A percentile compares a stretch with the other conserved stretches of the same genome.
Evolutionary conservation across 2,797 vertebrate genomes (phyloP).

Genomic region (Pseudomugil tenellus): DNA sequence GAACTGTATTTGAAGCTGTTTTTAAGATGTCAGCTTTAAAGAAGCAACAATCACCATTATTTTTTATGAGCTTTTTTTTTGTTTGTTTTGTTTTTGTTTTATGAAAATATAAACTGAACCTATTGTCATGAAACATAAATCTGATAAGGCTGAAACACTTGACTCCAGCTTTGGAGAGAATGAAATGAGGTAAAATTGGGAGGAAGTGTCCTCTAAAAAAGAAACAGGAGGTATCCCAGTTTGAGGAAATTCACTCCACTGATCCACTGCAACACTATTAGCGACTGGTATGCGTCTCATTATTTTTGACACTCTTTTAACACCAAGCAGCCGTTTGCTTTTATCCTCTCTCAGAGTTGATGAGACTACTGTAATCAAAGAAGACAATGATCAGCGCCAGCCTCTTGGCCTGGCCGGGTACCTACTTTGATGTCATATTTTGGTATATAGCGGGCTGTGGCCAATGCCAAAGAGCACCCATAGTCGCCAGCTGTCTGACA

Average conservation of each 20-base stretch:
- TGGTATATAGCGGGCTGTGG: constrained; percentile 63
- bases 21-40: constrained; percentile 31
- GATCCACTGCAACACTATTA: constrained; percentile 48
- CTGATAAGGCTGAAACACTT: constrained; percentile 16
- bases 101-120: constrained; percentile 6
- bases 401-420: constrained; percentile 69
- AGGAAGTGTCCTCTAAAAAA: constrained; percentile 16
- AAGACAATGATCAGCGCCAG: constrained; percentile 76
- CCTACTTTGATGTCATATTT: constrained; percentile 81
- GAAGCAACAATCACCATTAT: constrained; percentile 7
- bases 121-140: constrained; percentile 10
- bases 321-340: constrained; percentile 70
- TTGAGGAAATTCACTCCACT: constrained; percentile 39
- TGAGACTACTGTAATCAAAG: constrained; percentile 76
- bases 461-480: constrained; percentile 70
- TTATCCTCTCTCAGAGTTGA: constrained; percentile 63
- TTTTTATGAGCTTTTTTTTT: constrained; percentile 13
- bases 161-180: constrained; percentile 7
- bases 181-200: constrained; percentile 9
- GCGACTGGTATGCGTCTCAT: constrained; percentile 53
- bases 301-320: constrained; percentile 71
- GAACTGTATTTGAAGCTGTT: constrained; percentile 49
- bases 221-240: constrained; percentile 20
- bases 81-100: constrained; percentile 18
- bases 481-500: constrained; percentile 78